These are phyloP conservation scores for Corvus cornix DNA, from an alignment of 2,113 vertebrate species.

Conservation along the genomic window DNA sequence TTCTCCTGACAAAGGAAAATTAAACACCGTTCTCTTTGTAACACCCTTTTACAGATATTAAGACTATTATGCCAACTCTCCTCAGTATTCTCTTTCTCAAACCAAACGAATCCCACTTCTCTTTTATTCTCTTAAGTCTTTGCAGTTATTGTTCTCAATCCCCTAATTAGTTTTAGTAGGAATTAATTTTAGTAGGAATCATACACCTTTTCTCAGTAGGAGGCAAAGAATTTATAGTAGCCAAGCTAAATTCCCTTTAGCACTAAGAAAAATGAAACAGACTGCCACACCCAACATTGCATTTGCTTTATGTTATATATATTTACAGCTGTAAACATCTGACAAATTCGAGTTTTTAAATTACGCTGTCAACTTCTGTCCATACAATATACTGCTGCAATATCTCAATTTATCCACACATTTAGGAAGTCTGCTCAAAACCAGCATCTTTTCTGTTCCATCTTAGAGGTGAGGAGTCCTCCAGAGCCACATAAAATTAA, in stretches of 20 bases:
- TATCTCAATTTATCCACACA: background rate
- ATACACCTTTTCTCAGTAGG: background rate
- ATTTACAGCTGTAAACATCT: background rate
- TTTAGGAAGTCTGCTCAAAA: background rate
- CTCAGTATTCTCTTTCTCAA: background rate
- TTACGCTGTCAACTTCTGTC: background rate
- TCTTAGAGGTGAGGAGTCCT: background rate
- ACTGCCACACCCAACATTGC: background rate
- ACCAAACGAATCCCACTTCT: background rate
- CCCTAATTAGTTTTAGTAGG: background rate
- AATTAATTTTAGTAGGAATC: background rate
- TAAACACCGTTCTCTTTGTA: background rate
- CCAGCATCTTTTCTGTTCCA: background rate
- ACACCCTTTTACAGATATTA: background rate
- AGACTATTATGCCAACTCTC: background rate
- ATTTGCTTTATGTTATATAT: background rate
- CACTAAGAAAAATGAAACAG: background rate
- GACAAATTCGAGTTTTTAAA: background rate
- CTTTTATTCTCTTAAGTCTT: background rate
- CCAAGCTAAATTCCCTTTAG: background rate
- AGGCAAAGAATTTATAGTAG: background rate
- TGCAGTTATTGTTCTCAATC: background rate
- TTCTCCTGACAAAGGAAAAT: background rate
- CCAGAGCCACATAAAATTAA: background rate
- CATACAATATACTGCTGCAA: background rate